A percentile compares a stretch with the other conserved stretches of the same genome.
Conservation (phyloP, 2,888 invertebrate species). For the Euzophera pinguis region DNA sequence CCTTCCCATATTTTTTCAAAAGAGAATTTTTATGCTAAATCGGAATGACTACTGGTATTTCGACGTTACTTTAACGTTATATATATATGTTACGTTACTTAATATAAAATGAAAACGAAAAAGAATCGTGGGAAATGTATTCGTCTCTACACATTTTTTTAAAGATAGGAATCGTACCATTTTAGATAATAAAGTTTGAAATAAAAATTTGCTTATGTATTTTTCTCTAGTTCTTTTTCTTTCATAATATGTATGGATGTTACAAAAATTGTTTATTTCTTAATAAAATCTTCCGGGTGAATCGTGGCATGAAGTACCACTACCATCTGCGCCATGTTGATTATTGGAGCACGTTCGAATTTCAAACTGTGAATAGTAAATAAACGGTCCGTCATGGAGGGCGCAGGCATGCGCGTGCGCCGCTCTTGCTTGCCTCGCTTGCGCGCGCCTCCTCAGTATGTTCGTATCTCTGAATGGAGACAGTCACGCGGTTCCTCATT, state of each 20-base stretch:
- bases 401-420: conserved; percentile 62
- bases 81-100: no score
- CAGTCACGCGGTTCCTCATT: conserved; percentile 55
- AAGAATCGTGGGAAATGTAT: no score
- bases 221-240: no score
- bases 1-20: conserved; percentile 28
- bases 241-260: no score
- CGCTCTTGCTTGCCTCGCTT: conserved; percentile 29
- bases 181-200: no score
- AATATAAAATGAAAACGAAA: no score
- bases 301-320: conserved; percentile 36
- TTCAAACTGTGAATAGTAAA: conserved; percentile 74
- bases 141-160: no score
- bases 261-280: conserved; percentile 6
- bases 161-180: no score
- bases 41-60: no score
- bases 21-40: not conserved
- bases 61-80: no score
- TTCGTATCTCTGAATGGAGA: conserved; percentile 64
- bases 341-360: conserved; percentile 69
- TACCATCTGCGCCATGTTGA: conserved; percentile 55
- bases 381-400: conserved; percentile 64
- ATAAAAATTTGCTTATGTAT: no score
- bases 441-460: conserved; percentile 55
- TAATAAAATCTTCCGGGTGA: conserved; percentile 26